Conservation (phyloP, 2,113 vertebrate species). For the Petroica traversi region DNA sequence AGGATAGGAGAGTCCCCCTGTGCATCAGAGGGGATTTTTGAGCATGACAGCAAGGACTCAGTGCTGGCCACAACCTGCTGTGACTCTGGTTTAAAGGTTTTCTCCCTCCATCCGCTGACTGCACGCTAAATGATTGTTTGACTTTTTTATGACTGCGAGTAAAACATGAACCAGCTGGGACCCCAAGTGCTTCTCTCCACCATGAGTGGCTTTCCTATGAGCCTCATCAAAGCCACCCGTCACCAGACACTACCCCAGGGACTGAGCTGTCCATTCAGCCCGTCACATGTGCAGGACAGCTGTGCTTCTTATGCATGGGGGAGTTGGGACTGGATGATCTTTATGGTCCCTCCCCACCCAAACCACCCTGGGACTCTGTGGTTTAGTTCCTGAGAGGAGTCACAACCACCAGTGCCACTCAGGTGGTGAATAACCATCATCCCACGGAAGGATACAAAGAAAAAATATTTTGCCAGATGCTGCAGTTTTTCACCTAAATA, state of each 20-base stretch:
- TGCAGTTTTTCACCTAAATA: background rate
- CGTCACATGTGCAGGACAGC: background rate
- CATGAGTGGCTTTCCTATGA: background rate
- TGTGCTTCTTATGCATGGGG: background rate
- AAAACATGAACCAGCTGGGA: background rate
- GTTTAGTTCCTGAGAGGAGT: background rate
- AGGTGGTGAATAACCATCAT: background rate
- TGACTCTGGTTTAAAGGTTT: background rate
- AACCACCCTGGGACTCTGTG: background rate
- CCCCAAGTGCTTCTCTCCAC: background rate
- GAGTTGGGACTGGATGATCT: background rate
- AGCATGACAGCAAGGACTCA: background rate
- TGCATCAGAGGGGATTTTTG: background rate
- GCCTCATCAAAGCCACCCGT: background rate
- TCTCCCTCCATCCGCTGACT: background rate
- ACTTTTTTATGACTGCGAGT: background rate
- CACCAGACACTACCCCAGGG: background rate
- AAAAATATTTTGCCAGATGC: background rate
- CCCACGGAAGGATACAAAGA: background rate
- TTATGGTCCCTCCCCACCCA: background rate
- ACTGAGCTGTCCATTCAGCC: background rate
- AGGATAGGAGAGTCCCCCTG: accelerated
- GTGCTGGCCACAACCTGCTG: background rate
- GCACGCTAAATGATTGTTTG: background rate
- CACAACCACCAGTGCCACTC: background rate